These are phyloP conservation scores for Rhinella marina DNA, from an alignment of 2,797 vertebrate species.

Conservation along the genomic window DNA sequence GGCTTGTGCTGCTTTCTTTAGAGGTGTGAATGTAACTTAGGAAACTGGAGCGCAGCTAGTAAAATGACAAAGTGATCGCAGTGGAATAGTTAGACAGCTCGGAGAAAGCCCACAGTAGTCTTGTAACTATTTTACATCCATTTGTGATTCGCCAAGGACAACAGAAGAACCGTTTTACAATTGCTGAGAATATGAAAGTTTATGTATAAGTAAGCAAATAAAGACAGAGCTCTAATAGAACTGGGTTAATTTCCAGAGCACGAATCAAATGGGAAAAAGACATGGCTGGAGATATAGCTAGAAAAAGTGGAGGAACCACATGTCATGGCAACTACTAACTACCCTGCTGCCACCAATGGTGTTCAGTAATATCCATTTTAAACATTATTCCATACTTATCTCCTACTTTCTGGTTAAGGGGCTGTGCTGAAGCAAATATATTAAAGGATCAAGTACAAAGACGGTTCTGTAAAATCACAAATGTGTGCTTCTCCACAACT, in stretches of 20 bases:
- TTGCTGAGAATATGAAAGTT: background rate
- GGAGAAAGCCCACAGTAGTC: slow-evolving; percentile 37
- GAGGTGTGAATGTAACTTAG: slow-evolving; percentile 59
- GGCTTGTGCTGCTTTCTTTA: slow-evolving; percentile 56
- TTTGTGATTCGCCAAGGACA: slow-evolving; percentile 8
- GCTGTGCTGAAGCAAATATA: too few relatives aligned
- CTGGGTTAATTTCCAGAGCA: background rate
- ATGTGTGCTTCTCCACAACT: too few relatives aligned
- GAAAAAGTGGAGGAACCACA: background rate
- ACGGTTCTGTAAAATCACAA: too few relatives aligned
- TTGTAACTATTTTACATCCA: slow-evolving; percentile 37
- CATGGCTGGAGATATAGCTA: too few relatives aligned
- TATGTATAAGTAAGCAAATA: background rate
- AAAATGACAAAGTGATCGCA: slow-evolving; percentile 42
- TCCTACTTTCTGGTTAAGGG: too few relatives aligned
- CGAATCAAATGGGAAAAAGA: background rate
- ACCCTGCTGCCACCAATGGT: too few relatives aligned
- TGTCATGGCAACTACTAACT: background rate
- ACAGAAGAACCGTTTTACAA: slow-evolving; percentile 1
- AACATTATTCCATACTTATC: too few relatives aligned
- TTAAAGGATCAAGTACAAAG: too few relatives aligned
- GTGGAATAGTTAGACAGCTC: slow-evolving; percentile 46
- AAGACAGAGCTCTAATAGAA: background rate
- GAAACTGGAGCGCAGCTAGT: slow-evolving; percentile 47
- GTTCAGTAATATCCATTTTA: too few relatives aligned